A percentile compares a stretch with the other conserved stretches of the same genome.
Evolutionary conservation across 1,140 invertebrate species (phyloP).

Genomic region (Platyscapa corneri): DNA sequence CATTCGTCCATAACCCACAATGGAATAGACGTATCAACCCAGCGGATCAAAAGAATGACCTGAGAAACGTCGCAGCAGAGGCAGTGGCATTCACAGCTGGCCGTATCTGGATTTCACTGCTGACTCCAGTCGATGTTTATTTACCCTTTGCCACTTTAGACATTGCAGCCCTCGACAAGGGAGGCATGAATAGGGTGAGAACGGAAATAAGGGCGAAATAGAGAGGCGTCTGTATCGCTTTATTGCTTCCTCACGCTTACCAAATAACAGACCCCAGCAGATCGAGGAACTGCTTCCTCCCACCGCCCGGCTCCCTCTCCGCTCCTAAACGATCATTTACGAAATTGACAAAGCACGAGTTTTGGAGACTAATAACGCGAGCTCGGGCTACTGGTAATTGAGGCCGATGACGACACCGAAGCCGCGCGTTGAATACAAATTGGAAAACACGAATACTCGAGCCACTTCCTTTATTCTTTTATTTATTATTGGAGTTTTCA

Average conservation of each 20-base stretch:
- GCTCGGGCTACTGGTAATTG: background rate
- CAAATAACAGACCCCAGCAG: background rate
- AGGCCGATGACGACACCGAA: background rate
- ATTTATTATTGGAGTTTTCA: too few species aligned
- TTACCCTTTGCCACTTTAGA: background rate
- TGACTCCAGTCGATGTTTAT: background rate
- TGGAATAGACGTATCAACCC: background rate
- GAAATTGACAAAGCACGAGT: background rate
- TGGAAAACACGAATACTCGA: too few species aligned
- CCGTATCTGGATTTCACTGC: background rate
- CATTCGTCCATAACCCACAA: background rate
- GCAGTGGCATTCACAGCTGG: background rate
- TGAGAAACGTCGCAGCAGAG: background rate
- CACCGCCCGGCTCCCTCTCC: background rate
- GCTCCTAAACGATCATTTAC: background rate
- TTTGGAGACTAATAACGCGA: background rate
- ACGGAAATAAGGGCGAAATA: background rate
- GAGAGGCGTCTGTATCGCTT: background rate
- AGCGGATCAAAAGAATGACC: background rate
- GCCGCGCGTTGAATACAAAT: background rate
- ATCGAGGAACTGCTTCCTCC: background rate
- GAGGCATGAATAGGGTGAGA: too few species aligned
- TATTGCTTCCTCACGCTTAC: slow-evolving; percentile 31
- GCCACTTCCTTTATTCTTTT: background rate
- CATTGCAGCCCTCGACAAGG: background rate